These are phyloP conservation scores for Atlantisia rogersi DNA, from an alignment of 2,113 vertebrate species.

Conservation along the genomic window DNA sequence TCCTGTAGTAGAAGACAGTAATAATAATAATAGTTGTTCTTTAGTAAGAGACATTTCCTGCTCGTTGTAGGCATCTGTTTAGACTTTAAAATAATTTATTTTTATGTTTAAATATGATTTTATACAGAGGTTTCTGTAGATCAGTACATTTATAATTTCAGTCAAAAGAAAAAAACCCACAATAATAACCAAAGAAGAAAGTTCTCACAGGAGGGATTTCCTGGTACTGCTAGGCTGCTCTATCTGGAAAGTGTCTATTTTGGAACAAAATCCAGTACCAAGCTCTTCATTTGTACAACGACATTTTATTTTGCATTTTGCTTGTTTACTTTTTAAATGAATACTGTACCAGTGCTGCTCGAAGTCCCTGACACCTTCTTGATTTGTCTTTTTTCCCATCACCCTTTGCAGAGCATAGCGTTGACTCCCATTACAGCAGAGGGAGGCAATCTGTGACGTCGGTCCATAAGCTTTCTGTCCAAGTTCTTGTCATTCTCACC, in stretches of 20 bases:
- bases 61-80: not conserved
- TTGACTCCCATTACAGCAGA: not conserved
- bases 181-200: not conserved
- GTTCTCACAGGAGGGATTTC: not conserved
- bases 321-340: not conserved
- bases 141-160: not conserved
- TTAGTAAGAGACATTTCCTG: not conserved
- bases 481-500: not conserved
- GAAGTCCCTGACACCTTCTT: not conserved
- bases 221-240: not conserved
- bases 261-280: not conserved
- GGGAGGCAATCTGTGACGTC: not conserved
- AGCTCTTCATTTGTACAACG: not conserved
- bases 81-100: not conserved
- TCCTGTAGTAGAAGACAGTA: not conserved
- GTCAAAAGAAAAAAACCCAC: not conserved
- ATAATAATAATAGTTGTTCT: not conserved
- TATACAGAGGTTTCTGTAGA: not conserved
- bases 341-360: not conserved
- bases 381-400: not conserved
- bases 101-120: not conserved
- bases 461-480: not conserved
- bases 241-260: not conserved
- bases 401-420: not conserved
- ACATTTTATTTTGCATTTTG: not conserved